Percentiles rank a stretch among this genome's conserved stretches.
These are phyloP conservation scores for Carassius auratus DNA, from an alignment of 2,113 vertebrate genomes.

Conservation along the genomic window DNA sequence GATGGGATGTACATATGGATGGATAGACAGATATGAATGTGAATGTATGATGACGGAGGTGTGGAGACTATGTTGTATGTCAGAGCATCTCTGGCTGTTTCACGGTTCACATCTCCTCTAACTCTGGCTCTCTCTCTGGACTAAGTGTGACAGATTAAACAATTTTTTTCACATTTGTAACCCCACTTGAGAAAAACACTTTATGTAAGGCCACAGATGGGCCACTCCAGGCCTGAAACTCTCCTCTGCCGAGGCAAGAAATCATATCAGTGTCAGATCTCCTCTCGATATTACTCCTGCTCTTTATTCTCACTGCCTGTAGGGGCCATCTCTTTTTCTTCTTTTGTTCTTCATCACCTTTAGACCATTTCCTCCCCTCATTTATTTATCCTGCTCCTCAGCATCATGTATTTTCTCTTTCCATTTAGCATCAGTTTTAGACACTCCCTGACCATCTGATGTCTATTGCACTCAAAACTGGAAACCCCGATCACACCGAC, in stretches of 20 bases:
- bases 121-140: conserved; percentile 36
- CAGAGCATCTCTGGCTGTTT: conserved; percentile 46
- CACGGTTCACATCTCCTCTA: conserved; percentile 49
- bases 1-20: neutral
- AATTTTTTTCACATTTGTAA: conserved; percentile 62
- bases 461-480: neutral
- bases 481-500: neutral
- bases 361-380: neutral
- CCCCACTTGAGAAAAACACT: too few relatives aligned
- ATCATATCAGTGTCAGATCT: conserved; percentile 1
- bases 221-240: conserved; percentile 55
- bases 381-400: neutral
- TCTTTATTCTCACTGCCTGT: conserved; percentile 9
- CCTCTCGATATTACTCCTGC: conserved; percentile 53
- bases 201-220: conserved; percentile 68
- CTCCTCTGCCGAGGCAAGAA: neutral
- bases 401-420: neutral
- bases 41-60: too few relatives aligned
- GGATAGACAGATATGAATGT: neutral
- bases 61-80: neutral
- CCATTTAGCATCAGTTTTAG: neutral
- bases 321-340: neutral
- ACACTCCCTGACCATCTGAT: neutral
- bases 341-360: neutral
- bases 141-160: conserved; percentile 54